These are phyloP conservation scores for Oreochromis spilurus DNA, from an alignment of 2,113 vertebrate genomes.

Conservation along the genomic window DNA sequence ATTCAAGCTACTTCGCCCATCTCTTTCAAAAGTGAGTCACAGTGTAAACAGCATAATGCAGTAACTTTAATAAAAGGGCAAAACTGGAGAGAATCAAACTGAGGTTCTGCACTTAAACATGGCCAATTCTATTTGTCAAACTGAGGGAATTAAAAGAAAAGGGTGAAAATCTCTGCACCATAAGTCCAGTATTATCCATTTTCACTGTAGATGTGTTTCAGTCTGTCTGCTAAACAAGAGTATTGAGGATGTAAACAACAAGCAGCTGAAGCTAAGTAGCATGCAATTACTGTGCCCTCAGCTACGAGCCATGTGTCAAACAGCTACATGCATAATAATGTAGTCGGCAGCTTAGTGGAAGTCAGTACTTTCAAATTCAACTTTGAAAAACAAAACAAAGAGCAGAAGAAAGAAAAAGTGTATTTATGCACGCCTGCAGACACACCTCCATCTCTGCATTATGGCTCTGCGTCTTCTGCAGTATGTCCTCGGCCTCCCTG, in stretches of 20 bases:
- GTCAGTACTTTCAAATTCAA: neutral
- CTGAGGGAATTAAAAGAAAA: neutral
- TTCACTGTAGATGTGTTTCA: neutral
- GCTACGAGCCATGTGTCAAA: neutral
- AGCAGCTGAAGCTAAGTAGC: neutral
- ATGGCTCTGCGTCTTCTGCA: constrained; percentile 83
- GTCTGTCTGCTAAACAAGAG: neutral
- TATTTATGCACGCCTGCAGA: neutral
- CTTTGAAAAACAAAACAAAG: neutral
- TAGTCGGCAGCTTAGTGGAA: neutral
- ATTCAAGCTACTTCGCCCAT: neutral
- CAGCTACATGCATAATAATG: neutral
- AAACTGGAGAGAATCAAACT: neutral
- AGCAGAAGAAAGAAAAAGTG: neutral
- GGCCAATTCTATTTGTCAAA: neutral
- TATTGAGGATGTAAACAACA: neutral
- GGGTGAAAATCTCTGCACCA: neutral
- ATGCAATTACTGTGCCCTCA: neutral
- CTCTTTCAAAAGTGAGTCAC: neutral
- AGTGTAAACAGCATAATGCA: neutral
- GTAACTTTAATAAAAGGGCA: neutral
- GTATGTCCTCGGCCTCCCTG: constrained; percentile 84
- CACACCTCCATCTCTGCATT: constrained; percentile 86
- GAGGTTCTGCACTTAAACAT: neutral
- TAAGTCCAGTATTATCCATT: neutral